Base-by-base conservation (phyloP, 2,797 vertebrate genomes). In the Acanthis flammea region DNA sequence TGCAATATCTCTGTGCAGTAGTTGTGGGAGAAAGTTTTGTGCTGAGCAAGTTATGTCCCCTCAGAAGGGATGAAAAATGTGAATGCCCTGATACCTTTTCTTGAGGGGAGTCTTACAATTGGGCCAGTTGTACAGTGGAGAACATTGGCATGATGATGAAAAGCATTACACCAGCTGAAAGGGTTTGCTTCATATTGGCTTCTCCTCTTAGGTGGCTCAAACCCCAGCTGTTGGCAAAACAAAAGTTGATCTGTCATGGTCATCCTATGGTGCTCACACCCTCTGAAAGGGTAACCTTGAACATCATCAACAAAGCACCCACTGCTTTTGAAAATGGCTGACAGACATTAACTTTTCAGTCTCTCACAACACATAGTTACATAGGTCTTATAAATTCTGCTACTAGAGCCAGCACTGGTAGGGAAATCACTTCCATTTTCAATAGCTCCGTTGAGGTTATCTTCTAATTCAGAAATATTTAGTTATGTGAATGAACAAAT, bases 211-310 rank as follows among this genome's bases (percentile, higher is more conserved):
- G 2, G 13, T 58, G 22, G 18, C 39, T 65, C 30, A 58, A 71
- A 47, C 13, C 11, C 13, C 30, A 77, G 14, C 12, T 47, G 37
- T 11, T 58, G 48, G 25, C 12, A 5, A 41, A 45, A 51, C 8
- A 51, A 53, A 41, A 1, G 4, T 28, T 53, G 45, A 24, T 47
- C 41, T 83, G 9, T 28, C 13, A 5, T 28, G n/a, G 17, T 57
- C 21, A 63, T 50, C 19, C 27, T 50, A 1, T 30, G 31, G 28
- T 68, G 33, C 44, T 76, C 28, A 19, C 0, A 0, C 9, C 30
- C 9, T 65, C 44, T 65, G 25, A 44, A 41, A 1, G 1, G 45
- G 33, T 35, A 19, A 45, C 25, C 10, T 51, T 70, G 24, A 25
- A 19, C 23, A 44, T 8, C 14, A 13, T 22, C 50, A 51, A n/a